Percentiles rank a stretch among this genome's conserved stretches.
Conservation (phyloP, 2,113 vertebrate species). For the Neodontobutis hainanensis region DNA sequence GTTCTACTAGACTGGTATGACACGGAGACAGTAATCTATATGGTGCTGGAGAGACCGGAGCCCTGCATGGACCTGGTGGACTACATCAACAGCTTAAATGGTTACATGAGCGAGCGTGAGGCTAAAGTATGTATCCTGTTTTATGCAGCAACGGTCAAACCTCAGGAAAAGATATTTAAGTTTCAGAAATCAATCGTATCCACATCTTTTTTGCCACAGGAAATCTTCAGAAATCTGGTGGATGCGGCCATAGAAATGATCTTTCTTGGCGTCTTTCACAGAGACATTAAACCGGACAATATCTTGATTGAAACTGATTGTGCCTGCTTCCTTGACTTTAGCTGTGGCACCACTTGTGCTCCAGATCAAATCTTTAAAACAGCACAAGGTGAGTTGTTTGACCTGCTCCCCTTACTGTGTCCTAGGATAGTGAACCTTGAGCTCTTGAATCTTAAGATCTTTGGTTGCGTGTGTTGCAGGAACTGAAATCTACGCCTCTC, state of each 20-base stretch:
- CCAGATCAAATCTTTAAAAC: background rate
- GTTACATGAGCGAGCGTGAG: background rate
- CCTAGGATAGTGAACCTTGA: too few species aligned
- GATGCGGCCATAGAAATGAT: background rate
- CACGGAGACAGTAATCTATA: background rate
- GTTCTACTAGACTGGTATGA: background rate
- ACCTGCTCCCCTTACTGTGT: background rate
- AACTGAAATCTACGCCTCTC: background rate
- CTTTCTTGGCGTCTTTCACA: background rate
- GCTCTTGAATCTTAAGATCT: too few species aligned
- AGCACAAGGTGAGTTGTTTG: background rate
- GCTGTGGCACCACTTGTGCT: background rate
- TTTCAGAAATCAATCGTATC: background rate
- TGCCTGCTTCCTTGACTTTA: background rate
- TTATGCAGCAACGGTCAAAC: background rate
- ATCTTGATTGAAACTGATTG: background rate
- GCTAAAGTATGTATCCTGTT: background rate
- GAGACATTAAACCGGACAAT: background rate
- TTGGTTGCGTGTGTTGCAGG: background rate
- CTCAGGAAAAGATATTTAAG: background rate
- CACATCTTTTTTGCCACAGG: background rate
- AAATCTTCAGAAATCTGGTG: background rate
- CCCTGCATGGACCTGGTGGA: background rate
- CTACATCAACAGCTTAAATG: background rate
- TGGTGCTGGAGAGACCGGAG: background rate